A percentile compares a stretch with the other conserved stretches of the same genome.
Conservation (phyloP, 2,888 invertebrate genomes). For the Drosophila acutilabella region DNA sequence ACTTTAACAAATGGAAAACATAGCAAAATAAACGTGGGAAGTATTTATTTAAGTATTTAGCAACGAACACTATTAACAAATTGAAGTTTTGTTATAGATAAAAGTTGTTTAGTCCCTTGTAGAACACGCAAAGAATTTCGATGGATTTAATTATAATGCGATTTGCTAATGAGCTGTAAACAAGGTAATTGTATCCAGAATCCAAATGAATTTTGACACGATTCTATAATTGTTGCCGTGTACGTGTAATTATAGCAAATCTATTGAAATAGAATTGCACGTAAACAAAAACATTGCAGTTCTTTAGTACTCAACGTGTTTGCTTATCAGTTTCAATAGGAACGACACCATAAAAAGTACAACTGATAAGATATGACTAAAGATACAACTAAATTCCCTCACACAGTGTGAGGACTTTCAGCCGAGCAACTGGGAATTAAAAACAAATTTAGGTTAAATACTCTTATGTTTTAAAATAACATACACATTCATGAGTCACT, state of each 20-base stretch:
- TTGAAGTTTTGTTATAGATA: conserved; percentile 23
- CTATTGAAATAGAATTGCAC: not conserved
- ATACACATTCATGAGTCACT: conserved; percentile 10
- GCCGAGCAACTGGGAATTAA: not conserved
- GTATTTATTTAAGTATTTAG: not conserved
- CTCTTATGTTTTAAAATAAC: not conserved
- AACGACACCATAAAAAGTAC: conserved; percentile 6
- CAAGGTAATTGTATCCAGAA: conserved; percentile 1
- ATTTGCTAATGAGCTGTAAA: conserved; percentile 22
- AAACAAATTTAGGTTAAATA: not conserved
- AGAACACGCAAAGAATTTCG: conserved; percentile 23
- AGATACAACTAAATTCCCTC: conserved; percentile 6
- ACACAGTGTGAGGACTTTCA: not conserved
- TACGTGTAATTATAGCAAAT: conserved; percentile 11
- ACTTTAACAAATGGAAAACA: too few relatives aligned
- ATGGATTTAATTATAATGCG: conserved; percentile 18
- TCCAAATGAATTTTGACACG: conserved; percentile 2
- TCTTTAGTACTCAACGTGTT: conserved; percentile 33
- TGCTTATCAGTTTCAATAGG: conserved; percentile 36
- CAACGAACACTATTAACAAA: conserved; percentile 6
- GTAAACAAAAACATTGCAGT: conserved; percentile 42
- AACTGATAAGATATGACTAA: conserved; percentile 33
- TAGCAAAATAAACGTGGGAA: too few relatives aligned
- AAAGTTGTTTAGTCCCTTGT: conserved; percentile 2
- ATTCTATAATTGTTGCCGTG: conserved; percentile 9